Conservation (phyloP, 2,888 invertebrate species). For the Euzophera pinguis region DNA sequence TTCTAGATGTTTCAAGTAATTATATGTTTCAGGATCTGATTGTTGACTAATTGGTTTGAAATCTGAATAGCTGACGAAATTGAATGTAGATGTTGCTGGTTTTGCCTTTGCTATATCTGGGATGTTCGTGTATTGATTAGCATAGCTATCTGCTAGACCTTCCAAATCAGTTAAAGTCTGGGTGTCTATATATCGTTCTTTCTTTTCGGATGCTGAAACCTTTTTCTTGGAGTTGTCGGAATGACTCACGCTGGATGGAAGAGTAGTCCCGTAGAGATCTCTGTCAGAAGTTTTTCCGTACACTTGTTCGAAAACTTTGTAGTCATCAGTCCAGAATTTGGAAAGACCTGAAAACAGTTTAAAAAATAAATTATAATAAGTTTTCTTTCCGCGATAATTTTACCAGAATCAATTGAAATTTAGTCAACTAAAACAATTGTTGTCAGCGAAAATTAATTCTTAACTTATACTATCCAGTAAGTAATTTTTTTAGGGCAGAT, state of each 20-base stretch:
- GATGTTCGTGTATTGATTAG: conserved; percentile 39
- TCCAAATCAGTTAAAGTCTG: conserved; percentile 34
- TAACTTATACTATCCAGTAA: no score
- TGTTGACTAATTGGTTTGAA: conserved; percentile 54
- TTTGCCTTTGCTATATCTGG: conserved; percentile 22
- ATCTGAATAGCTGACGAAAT: conserved; percentile 52
- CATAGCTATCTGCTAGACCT: conserved; percentile 27
- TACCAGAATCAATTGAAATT: no score
- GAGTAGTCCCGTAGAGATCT: conserved; percentile 51
- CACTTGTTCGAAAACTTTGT: conserved; percentile 62
- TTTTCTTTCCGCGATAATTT: no score
- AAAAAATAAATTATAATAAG: no score
- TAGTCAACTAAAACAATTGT: no score
- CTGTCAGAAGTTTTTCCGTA: conserved; percentile 69
- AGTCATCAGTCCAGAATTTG: conserved; percentile 68
- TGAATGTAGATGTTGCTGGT: conserved; percentile 35
- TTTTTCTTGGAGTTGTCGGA: conserved; percentile 47
- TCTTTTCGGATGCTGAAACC: conserved; percentile 22
- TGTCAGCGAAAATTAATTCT: no score
- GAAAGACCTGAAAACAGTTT: conserved; percentile 46
- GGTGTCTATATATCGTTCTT: conserved; percentile 31
- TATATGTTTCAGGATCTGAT: conserved; percentile 60
- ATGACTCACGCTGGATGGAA: conserved; percentile 44
- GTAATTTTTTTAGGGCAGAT: no score
- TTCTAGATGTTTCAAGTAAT: conserved; percentile 58